These are phyloP conservation scores for Geothlypis trichas DNA, from an alignment of 2,113 vertebrate genomes.

Conservation along the genomic window DNA sequence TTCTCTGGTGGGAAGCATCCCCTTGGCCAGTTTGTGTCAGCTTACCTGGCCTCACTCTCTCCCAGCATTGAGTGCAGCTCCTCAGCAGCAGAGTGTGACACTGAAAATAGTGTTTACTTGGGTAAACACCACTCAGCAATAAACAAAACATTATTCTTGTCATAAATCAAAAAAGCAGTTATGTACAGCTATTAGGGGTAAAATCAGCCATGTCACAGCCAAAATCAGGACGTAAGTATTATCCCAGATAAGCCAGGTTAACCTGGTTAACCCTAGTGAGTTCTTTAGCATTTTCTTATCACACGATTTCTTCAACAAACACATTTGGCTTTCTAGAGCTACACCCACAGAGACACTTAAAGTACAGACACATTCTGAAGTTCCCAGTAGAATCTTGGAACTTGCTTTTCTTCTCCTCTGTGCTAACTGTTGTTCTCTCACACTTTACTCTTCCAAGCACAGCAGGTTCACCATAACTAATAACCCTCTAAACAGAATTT, in stretches of 20 bases:
- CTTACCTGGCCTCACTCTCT: neutral
- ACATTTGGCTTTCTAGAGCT: neutral
- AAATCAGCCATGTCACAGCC: neutral
- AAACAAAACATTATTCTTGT: neutral
- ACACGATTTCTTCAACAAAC: neutral
- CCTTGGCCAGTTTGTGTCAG: neutral
- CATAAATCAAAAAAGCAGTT: neutral
- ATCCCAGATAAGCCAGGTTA: neutral
- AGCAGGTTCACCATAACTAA: neutral
- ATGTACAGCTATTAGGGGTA: neutral
- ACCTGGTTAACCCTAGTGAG: neutral
- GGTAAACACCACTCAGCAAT: neutral
- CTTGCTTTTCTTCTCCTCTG: neutral
- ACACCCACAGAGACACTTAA: neutral
- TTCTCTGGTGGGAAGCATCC: neutral
- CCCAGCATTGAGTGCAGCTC: neutral
- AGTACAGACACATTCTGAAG: neutral
- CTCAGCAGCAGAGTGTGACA: neutral
- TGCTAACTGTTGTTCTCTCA: neutral
- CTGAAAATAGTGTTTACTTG: neutral
- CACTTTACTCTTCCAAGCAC: neutral
- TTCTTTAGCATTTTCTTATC: neutral
- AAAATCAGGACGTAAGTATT: neutral
- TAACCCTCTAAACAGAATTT: neutral
- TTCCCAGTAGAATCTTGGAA: neutral